Evolutionary conservation across 2,113 vertebrate species (phyloP).

Genomic region (Atrichornis clamosus): DNA sequence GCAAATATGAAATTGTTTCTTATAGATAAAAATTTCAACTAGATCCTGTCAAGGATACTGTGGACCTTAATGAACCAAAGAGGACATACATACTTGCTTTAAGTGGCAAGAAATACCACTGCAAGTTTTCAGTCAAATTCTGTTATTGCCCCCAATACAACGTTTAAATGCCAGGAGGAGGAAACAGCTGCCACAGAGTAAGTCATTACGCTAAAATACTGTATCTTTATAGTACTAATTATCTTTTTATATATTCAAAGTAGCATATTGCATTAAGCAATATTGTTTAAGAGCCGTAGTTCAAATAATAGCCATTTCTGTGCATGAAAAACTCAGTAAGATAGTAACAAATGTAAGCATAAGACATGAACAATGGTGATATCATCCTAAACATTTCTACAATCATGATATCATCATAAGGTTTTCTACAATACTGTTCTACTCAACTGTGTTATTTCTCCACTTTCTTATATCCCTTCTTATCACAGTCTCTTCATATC

Average conservation of each 20-base stretch:
- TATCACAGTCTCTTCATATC: background rate
- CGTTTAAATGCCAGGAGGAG: background rate
- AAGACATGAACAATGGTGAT: background rate
- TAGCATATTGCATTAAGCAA: background rate
- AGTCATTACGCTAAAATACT: background rate
- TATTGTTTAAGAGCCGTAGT: background rate
- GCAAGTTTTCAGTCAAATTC: background rate
- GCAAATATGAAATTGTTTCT: background rate
- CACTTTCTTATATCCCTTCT: background rate
- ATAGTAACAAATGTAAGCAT: background rate
- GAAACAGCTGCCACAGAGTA: background rate
- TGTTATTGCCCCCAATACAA: background rate
- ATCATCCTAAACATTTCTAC: background rate
- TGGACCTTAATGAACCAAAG: background rate
- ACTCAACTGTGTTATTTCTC: background rate
- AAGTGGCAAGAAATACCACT: background rate
- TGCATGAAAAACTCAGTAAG: background rate
- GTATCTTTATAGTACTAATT: background rate
- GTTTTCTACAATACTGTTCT: background rate
- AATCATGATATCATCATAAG: background rate
- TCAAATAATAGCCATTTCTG: background rate
- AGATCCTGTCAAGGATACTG: background rate
- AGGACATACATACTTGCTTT: background rate
- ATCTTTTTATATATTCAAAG: background rate
- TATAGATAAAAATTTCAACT: background rate